A percentile compares a stretch with the other conserved stretches of the same genome.
phyloP scores from a whole-genome alignment of 2,888 invertebrate genomes.

The Pycnomerus fuliginosus region DNA sequence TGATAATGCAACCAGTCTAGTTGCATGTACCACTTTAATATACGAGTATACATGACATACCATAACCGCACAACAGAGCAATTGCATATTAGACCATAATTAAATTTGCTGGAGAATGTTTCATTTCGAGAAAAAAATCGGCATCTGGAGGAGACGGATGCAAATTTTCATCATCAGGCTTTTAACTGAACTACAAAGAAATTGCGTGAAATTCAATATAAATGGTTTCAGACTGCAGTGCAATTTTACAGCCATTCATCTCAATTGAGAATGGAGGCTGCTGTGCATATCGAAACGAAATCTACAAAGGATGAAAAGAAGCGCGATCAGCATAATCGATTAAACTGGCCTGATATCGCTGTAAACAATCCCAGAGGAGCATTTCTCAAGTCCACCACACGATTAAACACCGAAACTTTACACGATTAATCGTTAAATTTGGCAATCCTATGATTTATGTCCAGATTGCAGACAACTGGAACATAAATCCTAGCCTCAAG shows the following conservation, averaged over 20 bases:
- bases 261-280: conserved; percentile 33
- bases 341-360: conserved; percentile 23
- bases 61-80: conserved; percentile 8
- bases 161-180: conserved; percentile 5
- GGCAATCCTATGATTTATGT: conserved; percentile 22
- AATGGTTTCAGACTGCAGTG: conserved; percentile 27
- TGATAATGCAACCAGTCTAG: conserved; percentile 14
- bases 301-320: conserved; percentile 34
- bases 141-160: too few relatives aligned
- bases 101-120: too few relatives aligned
- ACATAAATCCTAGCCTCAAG: conserved; percentile 9
- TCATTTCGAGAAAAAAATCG: too few relatives aligned
- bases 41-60: conserved; percentile 10
- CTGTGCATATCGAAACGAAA: conserved; percentile 34
- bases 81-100: conserved; percentile 11
- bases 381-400: conserved; percentile 25
- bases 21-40: conserved; percentile 13
- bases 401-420: conserved; percentile 37
- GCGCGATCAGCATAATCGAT: conserved; percentile 35
- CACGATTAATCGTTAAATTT: conserved; percentile 34
- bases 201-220: conserved; percentile 27
- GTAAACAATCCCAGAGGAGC: conserved; percentile 29
- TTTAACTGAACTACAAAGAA: conserved; percentile 14
- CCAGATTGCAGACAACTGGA: conserved; percentile 3
- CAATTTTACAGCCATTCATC: conserved; percentile 35